phyloP scores from a whole-genome alignment of 2,113 vertebrate species.

The Gnathonemus longibarbis region DNA sequence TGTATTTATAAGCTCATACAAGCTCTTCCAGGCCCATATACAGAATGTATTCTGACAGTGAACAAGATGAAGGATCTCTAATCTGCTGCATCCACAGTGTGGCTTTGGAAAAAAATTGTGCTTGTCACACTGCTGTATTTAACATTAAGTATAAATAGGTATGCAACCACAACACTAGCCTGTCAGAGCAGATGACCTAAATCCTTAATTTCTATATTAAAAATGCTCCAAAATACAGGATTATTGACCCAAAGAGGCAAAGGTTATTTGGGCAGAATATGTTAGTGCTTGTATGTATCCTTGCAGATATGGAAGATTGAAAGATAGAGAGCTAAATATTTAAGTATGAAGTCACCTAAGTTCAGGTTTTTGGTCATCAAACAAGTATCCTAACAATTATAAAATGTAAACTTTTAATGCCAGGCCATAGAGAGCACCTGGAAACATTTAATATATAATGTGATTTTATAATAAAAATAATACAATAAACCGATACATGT shows the following conservation, averaged over 20 bases:
- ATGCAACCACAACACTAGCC: not conserved
- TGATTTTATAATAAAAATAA: not conserved
- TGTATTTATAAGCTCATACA: not conserved
- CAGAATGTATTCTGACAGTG: not conserved
- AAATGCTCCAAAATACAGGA: not conserved
- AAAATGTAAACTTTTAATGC: not conserved
- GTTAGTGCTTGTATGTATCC: not conserved
- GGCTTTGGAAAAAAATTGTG: not conserved
- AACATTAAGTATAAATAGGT: not conserved
- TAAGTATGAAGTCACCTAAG: not conserved
- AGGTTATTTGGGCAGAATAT: not conserved
- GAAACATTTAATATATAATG: not conserved
- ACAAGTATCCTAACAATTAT: not conserved
- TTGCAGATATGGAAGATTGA: not conserved
- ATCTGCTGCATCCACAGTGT: not conserved
- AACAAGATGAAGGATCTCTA: not conserved
- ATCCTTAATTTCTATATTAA: not conserved
- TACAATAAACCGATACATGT: not conserved
- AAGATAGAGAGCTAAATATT: not conserved
- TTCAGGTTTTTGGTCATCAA: not conserved
- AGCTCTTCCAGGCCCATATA: not conserved
- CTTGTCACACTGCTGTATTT: not conserved
- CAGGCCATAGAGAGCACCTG: not conserved
- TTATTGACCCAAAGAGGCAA: not conserved
- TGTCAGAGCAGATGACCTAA: not conserved